phyloP scores from a whole-genome alignment of 2,113 vertebrate species.

The Phaethornis superciliosus region DNA sequence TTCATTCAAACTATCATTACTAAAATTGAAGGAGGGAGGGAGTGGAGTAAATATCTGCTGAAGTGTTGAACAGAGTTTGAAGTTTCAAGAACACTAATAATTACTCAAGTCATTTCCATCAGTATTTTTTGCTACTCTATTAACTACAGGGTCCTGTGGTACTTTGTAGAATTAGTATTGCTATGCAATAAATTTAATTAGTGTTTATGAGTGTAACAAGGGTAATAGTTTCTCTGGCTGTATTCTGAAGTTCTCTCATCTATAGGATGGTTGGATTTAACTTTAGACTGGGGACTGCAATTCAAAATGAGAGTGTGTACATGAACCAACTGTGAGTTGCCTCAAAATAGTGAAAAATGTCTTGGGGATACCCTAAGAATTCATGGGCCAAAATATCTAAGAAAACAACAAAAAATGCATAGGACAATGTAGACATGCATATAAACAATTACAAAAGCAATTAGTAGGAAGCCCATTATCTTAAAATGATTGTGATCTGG shows the following conservation, averaged over 20 bases:
- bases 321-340: not conserved
- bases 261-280: not conserved
- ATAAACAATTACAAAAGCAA: not conserved
- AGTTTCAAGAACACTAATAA: not conserved
- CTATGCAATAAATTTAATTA: not conserved
- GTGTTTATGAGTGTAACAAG: slow-evolving; percentile 21
- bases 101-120: not conserved
- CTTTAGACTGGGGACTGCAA: not conserved
- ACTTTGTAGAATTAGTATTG: not conserved
- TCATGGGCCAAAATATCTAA: not conserved
- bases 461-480: not conserved
- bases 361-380: not conserved
- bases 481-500: not conserved
- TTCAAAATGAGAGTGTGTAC: not conserved
- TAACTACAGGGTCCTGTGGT: not conserved
- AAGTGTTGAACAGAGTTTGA: not conserved
- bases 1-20: not conserved
- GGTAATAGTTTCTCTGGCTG: not conserved
- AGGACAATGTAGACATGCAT: not conserved
- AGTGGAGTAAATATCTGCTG: not conserved
- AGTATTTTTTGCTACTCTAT: not conserved
- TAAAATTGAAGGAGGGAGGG: not conserved
- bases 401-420: not conserved
- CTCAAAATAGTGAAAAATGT: not conserved
- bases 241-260: not conserved